phyloP scores from a whole-genome alignment of 2,888 invertebrate species.

The Brachycybe producta region DNA sequence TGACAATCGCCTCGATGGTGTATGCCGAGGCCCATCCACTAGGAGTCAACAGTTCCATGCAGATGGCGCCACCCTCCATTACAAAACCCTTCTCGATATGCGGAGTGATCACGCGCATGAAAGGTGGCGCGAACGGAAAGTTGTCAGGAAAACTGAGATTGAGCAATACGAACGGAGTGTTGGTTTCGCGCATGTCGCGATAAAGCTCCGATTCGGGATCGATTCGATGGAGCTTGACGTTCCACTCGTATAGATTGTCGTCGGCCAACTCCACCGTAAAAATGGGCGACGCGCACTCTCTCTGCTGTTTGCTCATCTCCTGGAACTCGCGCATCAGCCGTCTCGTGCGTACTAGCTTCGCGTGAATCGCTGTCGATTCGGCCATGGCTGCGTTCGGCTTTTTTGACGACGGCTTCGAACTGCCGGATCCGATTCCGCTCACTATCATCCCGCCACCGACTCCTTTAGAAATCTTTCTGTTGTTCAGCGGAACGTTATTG shows the following conservation, averaged over 20 bases:
- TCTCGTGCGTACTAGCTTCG: constrained; percentile 54
- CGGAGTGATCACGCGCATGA: constrained; percentile 53
- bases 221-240: constrained; percentile 63
- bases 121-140: constrained; percentile 78
- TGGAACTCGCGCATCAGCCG: constrained; percentile 69
- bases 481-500: not conserved
- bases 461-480: not conserved
- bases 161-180: constrained; percentile 57
- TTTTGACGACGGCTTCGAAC: not conserved
- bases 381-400: not conserved
- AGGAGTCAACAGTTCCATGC: constrained; percentile 71
- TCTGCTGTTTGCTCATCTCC: constrained; percentile 24
- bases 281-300: constrained; percentile 21
- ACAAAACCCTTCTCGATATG: constrained; percentile 68
- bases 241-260: constrained; percentile 79
- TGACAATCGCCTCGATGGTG: constrained; percentile 73
- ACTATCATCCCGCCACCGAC: not conserved
- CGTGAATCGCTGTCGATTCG: constrained; percentile 24
- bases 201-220: constrained; percentile 66
- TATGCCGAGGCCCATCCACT: constrained; percentile 75
- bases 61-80: constrained; percentile 77
- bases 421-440: not conserved
- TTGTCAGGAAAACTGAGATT: constrained; percentile 57
- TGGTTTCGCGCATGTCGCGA: constrained; percentile 59
- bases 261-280: constrained; percentile 74